A percentile compares a stretch with the other conserved stretches of the same genome.
phyloP scores from a whole-genome alignment of 2,888 invertebrate species.

The Yponomeuta evonymella region DNA sequence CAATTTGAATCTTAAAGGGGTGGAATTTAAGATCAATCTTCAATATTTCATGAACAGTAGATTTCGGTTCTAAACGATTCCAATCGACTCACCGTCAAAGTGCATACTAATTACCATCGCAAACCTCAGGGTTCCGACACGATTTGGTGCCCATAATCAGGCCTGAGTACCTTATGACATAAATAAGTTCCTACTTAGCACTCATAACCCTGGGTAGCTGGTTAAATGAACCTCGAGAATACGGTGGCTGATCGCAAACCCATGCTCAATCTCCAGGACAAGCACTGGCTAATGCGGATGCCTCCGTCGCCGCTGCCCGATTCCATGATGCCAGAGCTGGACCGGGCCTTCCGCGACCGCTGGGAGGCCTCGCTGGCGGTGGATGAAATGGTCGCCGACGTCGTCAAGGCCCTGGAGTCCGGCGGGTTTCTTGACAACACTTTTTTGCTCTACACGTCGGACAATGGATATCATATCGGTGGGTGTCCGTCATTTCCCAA shows the following conservation, averaged over 20 bases:
- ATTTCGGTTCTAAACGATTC: no score
- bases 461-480: slow-evolving; percentile 95
- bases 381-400: slow-evolving; percentile 85
- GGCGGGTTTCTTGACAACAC: slow-evolving; percentile 80
- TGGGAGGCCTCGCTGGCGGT: slow-evolving; percentile 90
- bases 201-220: no score
- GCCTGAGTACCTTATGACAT: no score
- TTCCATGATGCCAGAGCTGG: slow-evolving; percentile 76
- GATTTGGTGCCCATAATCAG: no score
- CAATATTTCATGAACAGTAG: no score
- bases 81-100: no score
- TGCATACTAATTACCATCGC: no score
- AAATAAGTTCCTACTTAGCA: no score
- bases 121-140: no score
- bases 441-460: slow-evolving; percentile 89
- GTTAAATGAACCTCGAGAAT: no score
- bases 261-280: slow-evolving; percentile 70
- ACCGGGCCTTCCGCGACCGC: slow-evolving; percentile 82
- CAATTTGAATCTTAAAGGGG: no score
- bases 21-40: no score
- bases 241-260: not conserved
- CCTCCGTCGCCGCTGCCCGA: slow-evolving; percentile 80
- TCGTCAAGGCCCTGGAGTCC: slow-evolving; percentile 75
- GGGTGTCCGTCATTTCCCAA: slow-evolving; percentile 27
- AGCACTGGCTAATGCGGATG: slow-evolving; percentile 90